A percentile compares a stretch with the other conserved stretches of the same genome.
Conservation (phyloP, 2,113 vertebrate genomes). For the Aptenodytes patagonicus region DNA sequence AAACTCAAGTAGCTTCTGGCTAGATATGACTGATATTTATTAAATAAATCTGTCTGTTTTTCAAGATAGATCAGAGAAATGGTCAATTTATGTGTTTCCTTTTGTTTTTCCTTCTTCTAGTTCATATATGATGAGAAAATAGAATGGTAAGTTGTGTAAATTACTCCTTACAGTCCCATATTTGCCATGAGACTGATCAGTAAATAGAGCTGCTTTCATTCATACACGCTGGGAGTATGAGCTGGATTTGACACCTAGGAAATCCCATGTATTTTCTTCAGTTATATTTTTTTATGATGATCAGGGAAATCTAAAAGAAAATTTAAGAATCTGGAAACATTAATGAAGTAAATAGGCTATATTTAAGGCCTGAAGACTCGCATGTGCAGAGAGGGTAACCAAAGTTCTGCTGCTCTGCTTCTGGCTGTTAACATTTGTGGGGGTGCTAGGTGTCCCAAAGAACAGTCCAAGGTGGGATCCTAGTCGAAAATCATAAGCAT, state of each 20-base stretch:
- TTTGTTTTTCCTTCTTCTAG: slow-evolving; percentile 71
- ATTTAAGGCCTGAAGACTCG: not conserved
- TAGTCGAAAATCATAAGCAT: not conserved
- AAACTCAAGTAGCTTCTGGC: not conserved
- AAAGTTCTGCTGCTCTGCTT: not conserved
- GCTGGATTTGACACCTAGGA: not conserved
- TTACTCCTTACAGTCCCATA: not conserved
- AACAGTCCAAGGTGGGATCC: not conserved
- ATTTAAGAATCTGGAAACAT: not conserved
- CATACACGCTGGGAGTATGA: not conserved
- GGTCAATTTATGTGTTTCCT: not conserved
- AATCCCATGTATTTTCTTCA: not conserved
- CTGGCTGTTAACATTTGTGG: not conserved
- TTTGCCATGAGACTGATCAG: not conserved
- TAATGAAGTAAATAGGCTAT: not conserved
- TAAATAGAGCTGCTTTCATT: not conserved
- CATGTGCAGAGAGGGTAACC: not conserved
- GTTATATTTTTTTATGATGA: not conserved
- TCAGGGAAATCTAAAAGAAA: not conserved
- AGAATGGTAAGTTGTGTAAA: slow-evolving; percentile 85
- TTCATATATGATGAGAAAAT: slow-evolving; percentile 97
- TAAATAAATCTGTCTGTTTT: not conserved
- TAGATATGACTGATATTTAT: not conserved
- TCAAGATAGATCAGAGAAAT: not conserved
- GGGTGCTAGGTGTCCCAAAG: not conserved